Base-by-base conservation (phyloP, 2,888 invertebrate genomes). In the Sussaba pulchella region DNA sequence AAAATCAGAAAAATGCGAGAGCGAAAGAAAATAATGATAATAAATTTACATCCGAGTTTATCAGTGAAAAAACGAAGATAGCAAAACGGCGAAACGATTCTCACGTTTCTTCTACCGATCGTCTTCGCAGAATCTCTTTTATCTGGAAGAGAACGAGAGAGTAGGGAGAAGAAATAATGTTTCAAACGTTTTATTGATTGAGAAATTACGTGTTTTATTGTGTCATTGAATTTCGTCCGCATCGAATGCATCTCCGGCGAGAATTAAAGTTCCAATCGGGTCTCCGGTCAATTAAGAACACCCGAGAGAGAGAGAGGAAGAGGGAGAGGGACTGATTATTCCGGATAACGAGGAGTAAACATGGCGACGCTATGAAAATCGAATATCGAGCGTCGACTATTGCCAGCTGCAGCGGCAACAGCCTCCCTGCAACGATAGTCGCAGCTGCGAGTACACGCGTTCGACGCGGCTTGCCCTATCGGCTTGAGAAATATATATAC, bases 401-500 rank as follows among this genome's bases (percentile, higher is more conserved):
- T n/a, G 6, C 4, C 31, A 31, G 19, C 41, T 6, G 57, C n/a
- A n/a, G 19, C 41, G 61, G 14, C 31, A 63, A 12, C 43, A 50
- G 24, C 50, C 66, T 66, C 77, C 59, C 47, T n/a, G n/a, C 57
- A 52, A 57, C 14, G 39, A 47, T 39, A 47, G 10, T 73, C 17
- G 64, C 31, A 6, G 47, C 26, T 17, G 39, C 61, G 4, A 31
- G 2, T 31, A 71, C 52, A 45, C 52, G 72, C 39, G 71, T 64
- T 73, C 63, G 73, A 81, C 64, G 36, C 63, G 2, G 59, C 31
- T 45, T 41, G 63, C 24, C 45, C 57, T 45, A 52, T 63, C 63
- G 41, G 72, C 76, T 77, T 77, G 77, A 73, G 81, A 73, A 73
- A 31, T 31, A 31, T 31, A 6, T 31, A 31, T 31, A 31, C 6